Percentiles rank a stretch among this genome's conserved stretches.
phyloP scores from a whole-genome alignment of 2,888 invertebrate genomes.

The Panopea generosa region DNA sequence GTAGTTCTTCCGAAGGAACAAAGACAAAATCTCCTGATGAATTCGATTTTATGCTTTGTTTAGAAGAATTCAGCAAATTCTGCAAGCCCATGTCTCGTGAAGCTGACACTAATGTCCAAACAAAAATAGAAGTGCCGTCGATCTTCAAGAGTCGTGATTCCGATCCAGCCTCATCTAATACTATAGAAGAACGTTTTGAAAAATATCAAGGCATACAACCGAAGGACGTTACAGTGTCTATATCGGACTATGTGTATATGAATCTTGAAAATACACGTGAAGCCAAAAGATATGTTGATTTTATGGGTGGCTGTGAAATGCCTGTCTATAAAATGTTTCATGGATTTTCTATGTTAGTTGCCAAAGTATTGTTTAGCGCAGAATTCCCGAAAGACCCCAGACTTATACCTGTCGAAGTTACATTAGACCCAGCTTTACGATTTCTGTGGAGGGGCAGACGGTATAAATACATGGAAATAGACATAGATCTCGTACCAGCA shows the following conservation, averaged over 20 bases:
- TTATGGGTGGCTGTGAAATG: not conserved
- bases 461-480: conserved; percentile 50
- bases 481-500: conserved; percentile 55
- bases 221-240: conserved; percentile 6
- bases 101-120: not conserved
- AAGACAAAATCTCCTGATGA: conserved; percentile 52
- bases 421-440: conserved; percentile 34
- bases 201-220: conserved; percentile 11
- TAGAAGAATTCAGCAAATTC: conserved; percentile 43
- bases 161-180: too few species aligned
- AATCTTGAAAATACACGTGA: conserved; percentile 18
- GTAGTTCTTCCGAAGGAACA: conserved; percentile 56
- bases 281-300: not conserved
- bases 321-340: conserved; percentile 42
- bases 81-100: not conserved
- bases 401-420: conserved; percentile 39
- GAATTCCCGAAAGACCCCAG: conserved; percentile 41
- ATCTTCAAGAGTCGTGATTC: too few species aligned
- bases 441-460: conserved; percentile 44
- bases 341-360: conserved; percentile 29
- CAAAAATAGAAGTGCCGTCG: too few species aligned
- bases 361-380: conserved; percentile 26
- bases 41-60: conserved; percentile 55
- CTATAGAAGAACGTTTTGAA: too few species aligned
- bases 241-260: conserved; percentile 43